These are phyloP conservation scores for Crenichthys baileyi DNA, from an alignment of 2,797 vertebrate genomes.

Conservation along the genomic window DNA sequence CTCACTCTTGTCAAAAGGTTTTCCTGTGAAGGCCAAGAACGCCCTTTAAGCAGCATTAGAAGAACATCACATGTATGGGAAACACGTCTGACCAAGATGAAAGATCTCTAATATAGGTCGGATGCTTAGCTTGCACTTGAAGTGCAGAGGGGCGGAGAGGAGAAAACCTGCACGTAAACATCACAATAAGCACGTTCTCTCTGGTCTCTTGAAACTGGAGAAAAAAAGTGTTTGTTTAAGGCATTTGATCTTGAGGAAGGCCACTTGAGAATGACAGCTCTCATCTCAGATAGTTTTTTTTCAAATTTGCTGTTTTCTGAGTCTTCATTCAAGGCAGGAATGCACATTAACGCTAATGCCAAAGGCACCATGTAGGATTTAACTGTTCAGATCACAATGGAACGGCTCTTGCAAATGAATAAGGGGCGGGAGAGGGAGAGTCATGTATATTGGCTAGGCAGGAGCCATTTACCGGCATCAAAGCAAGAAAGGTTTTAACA, in stretches of 20 bases:
- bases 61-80: slow-evolving; percentile 65
- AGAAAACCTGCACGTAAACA: slow-evolving; percentile 43
- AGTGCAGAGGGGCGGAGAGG: slow-evolving; percentile 41
- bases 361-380: slow-evolving; percentile 33
- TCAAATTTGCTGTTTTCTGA: slow-evolving; percentile 7
- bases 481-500: background rate
- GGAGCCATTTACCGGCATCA: background rate
- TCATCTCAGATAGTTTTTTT: slow-evolving; percentile 39
- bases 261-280: slow-evolving; percentile 33
- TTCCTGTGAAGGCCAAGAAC: slow-evolving; percentile 70
- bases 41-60: slow-evolving; percentile 63
- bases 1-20: slow-evolving; percentile 70
- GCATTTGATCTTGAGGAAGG: slow-evolving; percentile 58
- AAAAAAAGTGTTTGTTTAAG: slow-evolving; percentile 42
- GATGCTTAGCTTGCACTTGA: slow-evolving; percentile 63
- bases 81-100: slow-evolving; percentile 69
- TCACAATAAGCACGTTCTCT: slow-evolving; percentile 27
- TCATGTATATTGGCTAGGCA: slow-evolving; percentile 22
- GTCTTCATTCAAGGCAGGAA: slow-evolving; percentile 35
- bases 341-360: slow-evolving; percentile 55
- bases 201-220: slow-evolving; percentile 42
- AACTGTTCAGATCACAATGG: slow-evolving; percentile 34
- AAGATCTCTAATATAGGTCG: slow-evolving; percentile 70
- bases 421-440: slow-evolving; percentile 27
- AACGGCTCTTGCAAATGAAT: slow-evolving; percentile 55